phyloP scores from a whole-genome alignment of 30 jellyfish, hydroid and myxozoan genomes.

The Haliclystus octoradiatus region DNA sequence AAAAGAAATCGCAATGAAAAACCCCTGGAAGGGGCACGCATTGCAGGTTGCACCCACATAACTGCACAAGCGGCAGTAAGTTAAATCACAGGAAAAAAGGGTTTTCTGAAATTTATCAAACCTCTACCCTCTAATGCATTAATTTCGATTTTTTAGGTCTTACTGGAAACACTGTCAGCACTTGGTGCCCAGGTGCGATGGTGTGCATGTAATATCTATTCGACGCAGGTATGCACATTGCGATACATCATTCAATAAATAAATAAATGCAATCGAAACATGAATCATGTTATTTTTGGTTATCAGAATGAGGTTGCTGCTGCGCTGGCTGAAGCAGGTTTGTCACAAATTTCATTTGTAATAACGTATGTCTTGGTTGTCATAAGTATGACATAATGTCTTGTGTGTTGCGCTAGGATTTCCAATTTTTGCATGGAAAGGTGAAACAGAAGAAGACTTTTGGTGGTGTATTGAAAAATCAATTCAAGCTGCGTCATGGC shows the following conservation, averaged over 20 bases:
- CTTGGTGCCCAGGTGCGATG: constrained; percentile 96
- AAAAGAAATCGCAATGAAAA: constrained; percentile 82
- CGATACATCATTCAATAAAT: background rate
- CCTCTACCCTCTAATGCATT: too few relatives aligned
- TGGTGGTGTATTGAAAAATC: constrained; percentile 98
- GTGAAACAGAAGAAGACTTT: constrained; percentile 93
- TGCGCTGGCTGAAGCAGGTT: constrained; percentile 85
- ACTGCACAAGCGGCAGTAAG: constrained; percentile 97
- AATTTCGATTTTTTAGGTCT: constrained; percentile 41
- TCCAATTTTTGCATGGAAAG: constrained; percentile 95
- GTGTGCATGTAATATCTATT: constrained; percentile 93
- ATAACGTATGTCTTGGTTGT: background rate
- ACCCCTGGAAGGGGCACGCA: constrained; percentile 90
- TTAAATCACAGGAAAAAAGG: too few relatives aligned
- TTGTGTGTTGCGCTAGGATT: constrained; percentile 33
- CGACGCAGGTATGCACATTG: constrained; percentile 53
- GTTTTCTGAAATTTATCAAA: too few relatives aligned
- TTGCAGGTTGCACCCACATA: constrained; percentile 90
- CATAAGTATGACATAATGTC: too few relatives aligned
- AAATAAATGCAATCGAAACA: background rate
- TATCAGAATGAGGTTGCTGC: constrained; percentile 91
- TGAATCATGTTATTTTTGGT: background rate
- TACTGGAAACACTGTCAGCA: constrained; percentile 75
- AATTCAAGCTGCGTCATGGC: constrained; percentile 34
- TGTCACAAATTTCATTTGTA: background rate